Evolutionary conservation across 1,140 invertebrate genomes (phyloP).

Genomic region (Trichomalopsis sarcophagae): DNA sequence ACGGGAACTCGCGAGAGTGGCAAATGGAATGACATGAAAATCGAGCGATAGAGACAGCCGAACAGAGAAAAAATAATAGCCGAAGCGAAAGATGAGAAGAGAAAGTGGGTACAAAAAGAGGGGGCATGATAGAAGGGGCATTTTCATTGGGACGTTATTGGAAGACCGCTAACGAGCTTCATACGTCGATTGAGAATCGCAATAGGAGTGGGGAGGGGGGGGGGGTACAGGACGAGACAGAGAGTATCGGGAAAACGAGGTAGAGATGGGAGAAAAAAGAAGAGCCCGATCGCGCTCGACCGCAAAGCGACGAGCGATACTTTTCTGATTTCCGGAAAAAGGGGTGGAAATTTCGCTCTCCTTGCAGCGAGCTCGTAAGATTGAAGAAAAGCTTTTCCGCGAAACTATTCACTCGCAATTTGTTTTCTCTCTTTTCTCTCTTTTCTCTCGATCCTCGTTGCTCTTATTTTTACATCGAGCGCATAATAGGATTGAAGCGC

Average conservation of each 20-base stretch:
- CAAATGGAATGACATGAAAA: conserved; percentile 7
- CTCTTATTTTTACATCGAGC: background rate
- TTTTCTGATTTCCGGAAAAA: conserved; percentile 25
- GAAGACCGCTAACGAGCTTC: conserved; percentile 66
- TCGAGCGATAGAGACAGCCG: background rate
- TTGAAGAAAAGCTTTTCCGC: conserved; percentile 4
- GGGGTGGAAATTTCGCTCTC: conserved; percentile 14
- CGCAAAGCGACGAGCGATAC: conserved; percentile 45
- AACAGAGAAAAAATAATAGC: background rate
- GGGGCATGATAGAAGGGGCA: conserved; percentile 52
- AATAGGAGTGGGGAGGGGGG: background rate
- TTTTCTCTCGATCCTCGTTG: background rate
- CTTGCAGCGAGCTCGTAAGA: background rate
- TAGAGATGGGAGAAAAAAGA: conserved; percentile 11
- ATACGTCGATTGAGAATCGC: conserved; percentile 57
- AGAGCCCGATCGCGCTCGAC: conserved; percentile 14
- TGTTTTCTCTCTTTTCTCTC: background rate
- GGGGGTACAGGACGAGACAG: background rate
- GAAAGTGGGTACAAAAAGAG: conserved; percentile 5
- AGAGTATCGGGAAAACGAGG: conserved; percentile 24
- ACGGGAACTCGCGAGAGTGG: background rate
- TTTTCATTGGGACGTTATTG: conserved; percentile 67
- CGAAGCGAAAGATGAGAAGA: background rate
- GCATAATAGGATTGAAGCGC: background rate
- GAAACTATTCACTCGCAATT: background rate